Evolutionary conservation across 35 echinoderm and acorn worm genomes (phyloP).

Genomic region (Apostichopus japonicus): DNA sequence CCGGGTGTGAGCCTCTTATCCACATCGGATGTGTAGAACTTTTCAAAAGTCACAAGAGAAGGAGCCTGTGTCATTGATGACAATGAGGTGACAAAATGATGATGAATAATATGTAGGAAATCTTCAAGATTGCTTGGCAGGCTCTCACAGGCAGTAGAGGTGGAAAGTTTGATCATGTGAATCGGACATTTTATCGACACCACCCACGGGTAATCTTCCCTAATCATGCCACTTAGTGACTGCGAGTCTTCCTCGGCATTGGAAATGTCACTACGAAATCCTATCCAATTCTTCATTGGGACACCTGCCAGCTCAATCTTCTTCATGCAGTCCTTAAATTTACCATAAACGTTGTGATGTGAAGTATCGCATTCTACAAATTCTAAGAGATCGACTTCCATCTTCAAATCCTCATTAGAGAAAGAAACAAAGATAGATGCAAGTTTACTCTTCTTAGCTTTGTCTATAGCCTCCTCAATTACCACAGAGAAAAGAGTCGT

Average conservation of each 20-base stretch:
- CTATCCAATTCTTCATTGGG: conserved; percentile 45
- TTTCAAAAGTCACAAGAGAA: conserved; percentile 11
- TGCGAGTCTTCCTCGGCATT: not conserved
- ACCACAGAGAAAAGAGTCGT: conserved; percentile 15
- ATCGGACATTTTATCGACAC: conserved; percentile 29
- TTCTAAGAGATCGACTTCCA: conserved; percentile 34
- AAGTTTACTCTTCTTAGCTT: conserved; percentile 18
- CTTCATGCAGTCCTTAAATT: conserved; percentile 25
- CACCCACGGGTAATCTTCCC: conserved; percentile 43
- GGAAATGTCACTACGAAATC: conserved; percentile 19
- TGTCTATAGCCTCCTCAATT: conserved; percentile 31
- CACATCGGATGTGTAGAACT: conserved; percentile 13
- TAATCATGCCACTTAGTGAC: conserved; percentile 4
- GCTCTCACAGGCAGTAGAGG: not conserved
- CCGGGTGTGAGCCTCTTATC: conserved; percentile 3
- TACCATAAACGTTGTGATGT: not conserved
- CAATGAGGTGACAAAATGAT: not conserved
- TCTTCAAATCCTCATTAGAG: conserved; percentile 15
- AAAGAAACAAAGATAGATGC: conserved; percentile 31
- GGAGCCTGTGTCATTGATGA: conserved; percentile 9
- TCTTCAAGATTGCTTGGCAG: conserved; percentile 24
- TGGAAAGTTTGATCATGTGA: conserved; percentile 4
- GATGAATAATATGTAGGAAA: not conserved
- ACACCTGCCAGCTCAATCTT: conserved; percentile 37
- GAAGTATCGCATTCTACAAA: conserved; percentile 33